A percentile compares a stretch with the other conserved stretches of the same genome.
These are phyloP conservation scores for Scolopax bukidnonensis DNA, from an alignment of 2,797 vertebrate genomes.

Conservation along the genomic window DNA sequence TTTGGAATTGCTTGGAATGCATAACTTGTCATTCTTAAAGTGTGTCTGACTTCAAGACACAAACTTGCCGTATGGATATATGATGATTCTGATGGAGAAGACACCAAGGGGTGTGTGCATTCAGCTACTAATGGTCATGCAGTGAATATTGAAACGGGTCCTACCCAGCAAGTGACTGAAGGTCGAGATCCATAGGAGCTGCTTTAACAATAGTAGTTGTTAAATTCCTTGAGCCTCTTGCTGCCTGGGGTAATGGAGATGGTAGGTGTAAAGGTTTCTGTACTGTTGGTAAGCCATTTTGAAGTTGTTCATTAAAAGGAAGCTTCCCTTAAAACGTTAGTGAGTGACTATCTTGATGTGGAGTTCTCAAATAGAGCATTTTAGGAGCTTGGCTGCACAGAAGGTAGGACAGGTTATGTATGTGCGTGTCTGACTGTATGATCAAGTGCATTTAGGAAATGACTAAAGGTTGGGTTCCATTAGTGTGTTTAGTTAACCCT, in stretches of 20 bases:
- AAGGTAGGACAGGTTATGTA: neutral
- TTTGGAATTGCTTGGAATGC: neutral
- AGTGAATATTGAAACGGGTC: neutral
- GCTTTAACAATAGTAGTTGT: neutral
- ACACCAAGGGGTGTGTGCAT: neutral
- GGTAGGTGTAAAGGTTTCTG: neutral
- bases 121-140: neutral
- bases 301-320: neutral
- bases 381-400: neutral
- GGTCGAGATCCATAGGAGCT: neutral
- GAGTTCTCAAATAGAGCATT: neutral
- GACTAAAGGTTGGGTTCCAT: neutral
- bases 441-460: neutral
- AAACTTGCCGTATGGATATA: neutral
- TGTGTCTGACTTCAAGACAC: fast-evolving
- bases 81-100: neutral
- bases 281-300: neutral
- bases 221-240: neutral
- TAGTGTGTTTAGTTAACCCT: neutral
- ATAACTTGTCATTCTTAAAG: neutral
- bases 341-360: neutral
- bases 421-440: neutral
- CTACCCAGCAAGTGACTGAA: neutral
- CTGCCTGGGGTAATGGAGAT: neutral
- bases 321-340: neutral